Evolutionary conservation across 2,888 invertebrate genomes (phyloP), one percentile per base, ranked within the genome.

Genomic region (Harpalus rubripes): DNA sequence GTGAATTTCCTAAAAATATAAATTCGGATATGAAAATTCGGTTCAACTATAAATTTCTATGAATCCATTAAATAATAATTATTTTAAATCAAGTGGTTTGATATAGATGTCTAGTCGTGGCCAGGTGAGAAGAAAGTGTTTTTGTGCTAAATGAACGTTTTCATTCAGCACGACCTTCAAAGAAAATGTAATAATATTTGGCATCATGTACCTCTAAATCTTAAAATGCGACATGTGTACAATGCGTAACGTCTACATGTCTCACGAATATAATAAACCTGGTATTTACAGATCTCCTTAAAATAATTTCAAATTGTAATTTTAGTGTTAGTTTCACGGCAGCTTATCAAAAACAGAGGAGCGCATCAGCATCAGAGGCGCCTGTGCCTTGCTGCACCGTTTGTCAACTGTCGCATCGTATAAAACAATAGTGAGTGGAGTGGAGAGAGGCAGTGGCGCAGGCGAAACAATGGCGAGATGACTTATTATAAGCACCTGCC

Each of bases 391-490:
- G 4, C 10, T 44, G 72, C 4, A 10, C 12, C 82, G 68, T 82
- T 82, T 68, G 82, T 82, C 68, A 82, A 68, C 82, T 82, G 82
- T 82, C 82, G 39, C 63, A 32, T 32, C 32, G 32, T 10, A 44
- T 61, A 44, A 81, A 44, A 81, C 81, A 81, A 68, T 81, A 32
- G 41, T 22, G 56, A 18, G 81, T 32, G 39, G 26, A 81, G 32
- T 32, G 32, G 12, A n/a, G 22, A 10, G 44, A 3, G 44, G 12
- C 44, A 52, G 12, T 52, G 44, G 44, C 12, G 44, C 8, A 10
- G 44, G 72, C 32, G 58, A 82, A 82, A 82, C 82, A 82, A 82
- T 82, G 56, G 82, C 72, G 56, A 52, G 56, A n/a, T 82, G 82
- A 82, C 26, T 52, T 18, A 82, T 82, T 68, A 68, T 72, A 16